These are phyloP conservation scores for Heterochromis multidens DNA, from an alignment of 2,113 vertebrate species.

Conservation along the genomic window DNA sequence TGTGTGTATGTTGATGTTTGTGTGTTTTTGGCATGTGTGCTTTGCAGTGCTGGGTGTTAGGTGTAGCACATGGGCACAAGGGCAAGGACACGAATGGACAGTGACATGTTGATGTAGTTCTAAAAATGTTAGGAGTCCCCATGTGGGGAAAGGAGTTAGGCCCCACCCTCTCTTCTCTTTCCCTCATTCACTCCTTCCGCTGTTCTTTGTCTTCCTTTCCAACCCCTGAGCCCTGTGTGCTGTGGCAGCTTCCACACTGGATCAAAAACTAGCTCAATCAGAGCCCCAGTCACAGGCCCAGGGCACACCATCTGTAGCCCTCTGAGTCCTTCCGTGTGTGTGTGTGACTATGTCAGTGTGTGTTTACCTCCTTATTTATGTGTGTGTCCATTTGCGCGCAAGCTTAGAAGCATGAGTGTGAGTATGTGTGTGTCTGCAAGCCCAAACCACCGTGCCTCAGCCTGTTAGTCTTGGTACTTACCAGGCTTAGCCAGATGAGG, in stretches of 20 bases:
- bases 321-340: slow-evolving; percentile 57
- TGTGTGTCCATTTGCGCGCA: slow-evolving; percentile 33
- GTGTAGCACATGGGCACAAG: slow-evolving; percentile 17
- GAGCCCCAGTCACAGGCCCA: slow-evolving; percentile 60
- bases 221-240: slow-evolving; percentile 47
- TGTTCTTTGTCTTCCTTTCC: slow-evolving; percentile 59
- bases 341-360: slow-evolving; percentile 20
- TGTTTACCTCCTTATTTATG: slow-evolving; percentile 35
- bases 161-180: slow-evolving; percentile 24
- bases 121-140: slow-evolving; percentile 50
- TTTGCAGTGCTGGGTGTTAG: slow-evolving; percentile 22
- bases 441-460: slow-evolving; percentile 64
- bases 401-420: slow-evolving; percentile 13
- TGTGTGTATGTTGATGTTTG: not conserved
- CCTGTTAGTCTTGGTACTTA: slow-evolving; percentile 73
- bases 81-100: slow-evolving; percentile 67
- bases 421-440: slow-evolving; percentile 23
- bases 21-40: slow-evolving; percentile 49
- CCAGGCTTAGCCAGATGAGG: slow-evolving; percentile 72
- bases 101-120: slow-evolving; percentile 60
- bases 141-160: not conserved
- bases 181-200: slow-evolving; percentile 51
- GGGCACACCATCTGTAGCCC: slow-evolving; percentile 71
- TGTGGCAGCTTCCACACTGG: slow-evolving; percentile 46
- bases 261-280: slow-evolving; percentile 61